These are phyloP conservation scores for Bemisia tabaci DNA, from an alignment of 1,140 invertebrate genomes.

Conservation along the genomic window DNA sequence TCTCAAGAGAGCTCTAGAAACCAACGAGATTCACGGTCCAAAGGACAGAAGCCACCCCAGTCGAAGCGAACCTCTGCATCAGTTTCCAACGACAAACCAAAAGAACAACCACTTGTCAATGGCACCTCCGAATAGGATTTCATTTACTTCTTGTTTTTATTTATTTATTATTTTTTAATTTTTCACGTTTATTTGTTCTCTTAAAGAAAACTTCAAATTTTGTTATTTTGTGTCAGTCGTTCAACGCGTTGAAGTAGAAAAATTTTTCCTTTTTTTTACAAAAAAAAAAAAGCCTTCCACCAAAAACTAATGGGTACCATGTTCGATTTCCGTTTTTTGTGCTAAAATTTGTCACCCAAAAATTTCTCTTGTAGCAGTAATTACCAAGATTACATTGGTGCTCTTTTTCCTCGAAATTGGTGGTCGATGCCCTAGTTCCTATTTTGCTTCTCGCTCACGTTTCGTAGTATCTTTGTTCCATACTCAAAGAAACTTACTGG, in stretches of 20 bases:
- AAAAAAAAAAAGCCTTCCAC: neutral
- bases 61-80: neutral
- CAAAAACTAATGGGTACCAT: neutral
- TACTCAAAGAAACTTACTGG: no score
- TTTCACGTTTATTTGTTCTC: neutral
- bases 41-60: neutral
- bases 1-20: neutral
- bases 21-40: neutral
- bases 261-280: neutral
- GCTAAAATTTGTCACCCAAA: neutral
- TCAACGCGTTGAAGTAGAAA: neutral
- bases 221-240: neutral
- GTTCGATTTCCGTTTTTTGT: neutral
- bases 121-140: neutral
- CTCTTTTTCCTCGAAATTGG: neutral
- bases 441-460: no score
- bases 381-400: neutral
- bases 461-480: no score
- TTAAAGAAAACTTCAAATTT: neutral
- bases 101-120: neutral
- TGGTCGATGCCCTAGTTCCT: no score
- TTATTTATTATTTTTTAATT: slow-evolving; percentile 1
- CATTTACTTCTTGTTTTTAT: neutral
- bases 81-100: neutral
- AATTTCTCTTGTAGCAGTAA: neutral